phyloP scores from a whole-genome alignment of 2,113 vertebrate genomes.

The Nannospalax galili region DNA sequence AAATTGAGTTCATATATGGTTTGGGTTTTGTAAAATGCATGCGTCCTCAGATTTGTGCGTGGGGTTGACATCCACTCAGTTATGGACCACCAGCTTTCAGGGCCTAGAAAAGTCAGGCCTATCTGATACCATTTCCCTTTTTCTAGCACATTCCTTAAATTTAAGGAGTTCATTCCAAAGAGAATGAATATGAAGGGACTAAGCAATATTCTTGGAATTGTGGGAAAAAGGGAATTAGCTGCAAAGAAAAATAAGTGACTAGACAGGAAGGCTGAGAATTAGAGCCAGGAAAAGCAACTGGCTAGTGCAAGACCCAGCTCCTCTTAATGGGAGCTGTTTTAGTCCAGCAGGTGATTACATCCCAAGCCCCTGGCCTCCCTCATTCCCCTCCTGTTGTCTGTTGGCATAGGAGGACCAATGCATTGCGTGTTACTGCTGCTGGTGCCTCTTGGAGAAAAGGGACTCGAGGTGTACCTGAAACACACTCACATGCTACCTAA shows the following conservation, averaged over 20 bases:
- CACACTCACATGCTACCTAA: background rate
- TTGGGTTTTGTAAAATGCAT: background rate
- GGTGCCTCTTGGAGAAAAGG: background rate
- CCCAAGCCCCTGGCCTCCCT: background rate
- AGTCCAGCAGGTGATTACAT: background rate
- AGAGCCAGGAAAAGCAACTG: background rate
- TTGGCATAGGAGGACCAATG: background rate
- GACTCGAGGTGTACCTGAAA: too few relatives aligned
- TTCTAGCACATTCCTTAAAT: background rate
- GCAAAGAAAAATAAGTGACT: background rate
- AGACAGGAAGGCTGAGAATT: background rate
- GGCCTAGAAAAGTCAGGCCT: background rate
- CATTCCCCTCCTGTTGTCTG: background rate
- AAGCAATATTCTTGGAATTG: background rate
- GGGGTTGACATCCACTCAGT: background rate
- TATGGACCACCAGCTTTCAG: background rate
- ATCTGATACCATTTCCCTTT: background rate
- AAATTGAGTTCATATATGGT: background rate
- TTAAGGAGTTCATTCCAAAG: background rate
- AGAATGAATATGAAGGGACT: background rate
- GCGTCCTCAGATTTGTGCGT: background rate
- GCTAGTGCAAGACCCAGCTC: background rate
- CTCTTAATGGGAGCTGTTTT: background rate
- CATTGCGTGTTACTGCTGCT: background rate
- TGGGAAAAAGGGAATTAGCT: background rate